These are phyloP conservation scores for Cygnus olor DNA, from an alignment of 2,797 vertebrate genomes.

Conservation along the genomic window DNA sequence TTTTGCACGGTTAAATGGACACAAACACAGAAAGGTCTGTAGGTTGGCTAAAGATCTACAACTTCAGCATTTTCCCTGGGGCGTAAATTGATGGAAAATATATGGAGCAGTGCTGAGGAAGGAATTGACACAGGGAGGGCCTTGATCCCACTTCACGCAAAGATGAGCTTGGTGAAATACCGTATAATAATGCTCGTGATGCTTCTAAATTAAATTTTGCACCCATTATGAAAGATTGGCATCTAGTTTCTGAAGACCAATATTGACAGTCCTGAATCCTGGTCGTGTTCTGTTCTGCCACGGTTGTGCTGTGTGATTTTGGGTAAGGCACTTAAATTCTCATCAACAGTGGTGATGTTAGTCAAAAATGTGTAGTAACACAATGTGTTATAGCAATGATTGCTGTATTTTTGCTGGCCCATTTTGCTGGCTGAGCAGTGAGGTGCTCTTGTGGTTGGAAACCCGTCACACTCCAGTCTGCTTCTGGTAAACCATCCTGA, in stretches of 20 bases:
- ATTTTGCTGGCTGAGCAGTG: not conserved
- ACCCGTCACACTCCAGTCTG: fast-evolving
- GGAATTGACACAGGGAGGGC: not conserved
- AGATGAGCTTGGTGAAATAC: not conserved
- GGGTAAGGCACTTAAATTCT: not conserved
- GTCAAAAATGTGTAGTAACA: not conserved
- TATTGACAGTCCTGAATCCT: not conserved
- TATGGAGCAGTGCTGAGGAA: not conserved
- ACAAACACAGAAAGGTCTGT: fast-evolving
- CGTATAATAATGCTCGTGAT: fast-evolving
- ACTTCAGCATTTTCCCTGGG: not conserved
- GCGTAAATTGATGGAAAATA: fast-evolving
- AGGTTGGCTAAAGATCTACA: not conserved
- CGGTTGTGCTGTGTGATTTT: not conserved
- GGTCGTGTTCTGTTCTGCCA: not conserved
- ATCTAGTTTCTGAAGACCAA: not conserved
- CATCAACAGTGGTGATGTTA: fast-evolving
- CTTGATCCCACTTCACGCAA: not conserved
- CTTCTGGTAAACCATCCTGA: not conserved
- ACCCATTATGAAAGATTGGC: not conserved
- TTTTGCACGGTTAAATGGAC: not conserved
- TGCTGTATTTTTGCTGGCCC: not conserved
- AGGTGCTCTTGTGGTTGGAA: not conserved
- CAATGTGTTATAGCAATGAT: fast-evolving
- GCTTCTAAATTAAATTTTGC: not conserved